Conservation (phyloP, 2,797 vertebrate genomes). For the Melanotaenia trifasciata region DNA sequence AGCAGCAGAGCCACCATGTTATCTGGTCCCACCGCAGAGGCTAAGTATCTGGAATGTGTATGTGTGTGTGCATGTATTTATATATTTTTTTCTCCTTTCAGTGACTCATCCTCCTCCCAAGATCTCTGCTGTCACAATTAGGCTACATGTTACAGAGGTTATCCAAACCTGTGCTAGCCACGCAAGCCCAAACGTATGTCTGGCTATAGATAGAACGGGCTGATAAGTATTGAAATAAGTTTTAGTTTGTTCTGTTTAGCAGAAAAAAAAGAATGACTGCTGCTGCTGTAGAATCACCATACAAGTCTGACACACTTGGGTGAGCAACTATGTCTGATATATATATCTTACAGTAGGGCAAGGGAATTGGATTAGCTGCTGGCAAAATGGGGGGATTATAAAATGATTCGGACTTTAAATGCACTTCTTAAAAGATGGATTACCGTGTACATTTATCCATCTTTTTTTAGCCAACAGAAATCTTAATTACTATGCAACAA, state of each 20-base stretch:
- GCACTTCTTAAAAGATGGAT: slow-evolving; percentile 70
- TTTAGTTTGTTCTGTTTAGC: slow-evolving; percentile 32
- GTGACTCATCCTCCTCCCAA: slow-evolving; percentile 49
- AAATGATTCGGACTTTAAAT: slow-evolving; percentile 65
- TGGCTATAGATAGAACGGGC: slow-evolving; percentile 49
- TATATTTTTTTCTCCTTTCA: slow-evolving; percentile 1
- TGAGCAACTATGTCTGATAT: slow-evolving; percentile 63
- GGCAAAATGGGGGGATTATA: slow-evolving; percentile 70
- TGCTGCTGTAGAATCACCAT: slow-evolving; percentile 52
- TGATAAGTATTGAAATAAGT: slow-evolving; percentile 51
- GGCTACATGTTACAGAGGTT: slow-evolving; percentile 53
- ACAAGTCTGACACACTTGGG: slow-evolving; percentile 67
- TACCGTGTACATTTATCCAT: slow-evolving; percentile 57
- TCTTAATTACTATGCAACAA: slow-evolving; percentile 33
- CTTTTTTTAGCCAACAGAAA: slow-evolving; percentile 55
- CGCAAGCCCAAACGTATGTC: slow-evolving; percentile 48
- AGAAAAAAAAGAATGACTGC: slow-evolving; percentile 23
- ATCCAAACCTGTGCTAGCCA: slow-evolving; percentile 55
- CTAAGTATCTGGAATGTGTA: slow-evolving; percentile 67
- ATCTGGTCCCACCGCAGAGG: slow-evolving; percentile 55
- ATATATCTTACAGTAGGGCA: slow-evolving; percentile 62
- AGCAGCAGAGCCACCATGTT: slow-evolving; percentile 47
- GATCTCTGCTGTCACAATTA: slow-evolving; percentile 45
- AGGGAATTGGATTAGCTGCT: slow-evolving; percentile 75
- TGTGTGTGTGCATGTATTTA: neutral